Percentiles rank a stretch among this genome's conserved stretches.
phyloP scores from a whole-genome alignment of 2,888 invertebrate genomes.

The Caenorhabditis uteleia region DNA sequence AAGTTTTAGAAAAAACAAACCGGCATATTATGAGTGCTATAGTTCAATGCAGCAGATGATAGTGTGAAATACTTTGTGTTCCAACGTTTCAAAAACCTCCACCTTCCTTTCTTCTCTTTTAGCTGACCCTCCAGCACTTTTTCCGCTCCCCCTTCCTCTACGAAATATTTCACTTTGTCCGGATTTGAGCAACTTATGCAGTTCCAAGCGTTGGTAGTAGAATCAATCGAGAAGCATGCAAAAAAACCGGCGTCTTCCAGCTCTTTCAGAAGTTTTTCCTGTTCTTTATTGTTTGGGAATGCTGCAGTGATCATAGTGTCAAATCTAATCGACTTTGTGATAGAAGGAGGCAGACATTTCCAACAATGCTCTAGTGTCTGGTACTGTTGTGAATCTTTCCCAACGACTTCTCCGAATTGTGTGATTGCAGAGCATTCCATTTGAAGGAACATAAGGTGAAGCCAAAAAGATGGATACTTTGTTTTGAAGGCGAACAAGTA shows the following conservation, averaged over 20 bases:
- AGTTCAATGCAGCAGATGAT: constrained; percentile 88
- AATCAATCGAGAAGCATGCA: constrained; percentile 86
- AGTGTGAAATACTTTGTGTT: constrained; percentile 90
- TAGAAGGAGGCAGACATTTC: constrained; percentile 88
- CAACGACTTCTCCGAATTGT: constrained; percentile 70
- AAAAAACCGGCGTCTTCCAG: constrained; percentile 85
- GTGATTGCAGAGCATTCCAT: constrained; percentile 63
- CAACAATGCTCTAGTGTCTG: constrained; percentile 81
- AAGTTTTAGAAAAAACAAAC: constrained; percentile 6
- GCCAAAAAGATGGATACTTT: constrained; percentile 86
- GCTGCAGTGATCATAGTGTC: constrained; percentile 87
- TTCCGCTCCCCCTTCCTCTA: constrained; percentile 40
- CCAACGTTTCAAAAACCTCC: constrained; percentile 89
- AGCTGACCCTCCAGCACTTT: constrained; percentile 77
- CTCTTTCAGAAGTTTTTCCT: constrained; percentile 85
- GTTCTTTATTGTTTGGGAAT: constrained; percentile 88
- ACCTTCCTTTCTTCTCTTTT: constrained; percentile 89
- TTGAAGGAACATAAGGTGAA: constrained; percentile 87
- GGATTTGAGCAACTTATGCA: constrained; percentile 84
- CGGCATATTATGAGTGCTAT: constrained; percentile 69
- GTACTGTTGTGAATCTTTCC: constrained; percentile 71
- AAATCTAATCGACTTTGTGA: constrained; percentile 77
- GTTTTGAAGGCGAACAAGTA: constrained; percentile 73
- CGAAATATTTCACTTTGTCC: constrained; percentile 38
- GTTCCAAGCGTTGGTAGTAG: constrained; percentile 79